phyloP scores from a whole-genome alignment of 1,140 invertebrate genomes.

The Bombus polaris region DNA sequence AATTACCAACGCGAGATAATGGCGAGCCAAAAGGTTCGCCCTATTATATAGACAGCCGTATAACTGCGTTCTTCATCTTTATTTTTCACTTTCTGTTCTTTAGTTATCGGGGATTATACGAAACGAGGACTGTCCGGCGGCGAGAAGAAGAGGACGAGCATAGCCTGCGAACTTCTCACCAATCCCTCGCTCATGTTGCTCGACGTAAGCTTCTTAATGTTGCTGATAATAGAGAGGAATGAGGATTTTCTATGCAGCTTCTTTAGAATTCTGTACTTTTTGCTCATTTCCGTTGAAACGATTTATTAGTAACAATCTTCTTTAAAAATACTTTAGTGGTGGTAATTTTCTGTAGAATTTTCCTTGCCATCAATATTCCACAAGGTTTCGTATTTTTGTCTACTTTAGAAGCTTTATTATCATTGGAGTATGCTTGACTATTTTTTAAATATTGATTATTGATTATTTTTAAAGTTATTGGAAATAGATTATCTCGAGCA shows the following conservation, averaged over 20 bases:
- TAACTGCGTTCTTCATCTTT: background rate
- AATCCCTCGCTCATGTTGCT: conserved; percentile 93
- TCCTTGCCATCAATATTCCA: no score
- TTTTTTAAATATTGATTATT: no score
- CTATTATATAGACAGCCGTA: background rate
- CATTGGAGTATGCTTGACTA: no score
- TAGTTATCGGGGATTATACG: conserved; percentile 91
- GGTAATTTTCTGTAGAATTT: no score
- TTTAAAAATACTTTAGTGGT: no score
- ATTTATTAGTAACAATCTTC: no score
- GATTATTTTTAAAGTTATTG: background rate
- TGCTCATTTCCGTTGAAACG: background rate
- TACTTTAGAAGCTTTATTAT: no score
- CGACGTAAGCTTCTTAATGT: conserved; percentile 87
- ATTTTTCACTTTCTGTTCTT: conserved; percentile 17
- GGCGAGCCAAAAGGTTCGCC: background rate
- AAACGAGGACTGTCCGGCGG: conserved; percentile 92
- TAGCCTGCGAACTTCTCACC: conserved; percentile 93
- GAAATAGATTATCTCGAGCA: background rate
- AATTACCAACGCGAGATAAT: conserved; percentile 4
- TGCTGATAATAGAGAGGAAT: background rate
- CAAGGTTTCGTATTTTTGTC: no score
- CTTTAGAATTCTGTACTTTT: background rate
- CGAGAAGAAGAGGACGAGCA: conserved; percentile 93
- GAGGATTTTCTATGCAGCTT: background rate